Evolutionary conservation across 2,888 invertebrate genomes (phyloP).

Genomic region (Sceliomorpha sp.): DNA sequence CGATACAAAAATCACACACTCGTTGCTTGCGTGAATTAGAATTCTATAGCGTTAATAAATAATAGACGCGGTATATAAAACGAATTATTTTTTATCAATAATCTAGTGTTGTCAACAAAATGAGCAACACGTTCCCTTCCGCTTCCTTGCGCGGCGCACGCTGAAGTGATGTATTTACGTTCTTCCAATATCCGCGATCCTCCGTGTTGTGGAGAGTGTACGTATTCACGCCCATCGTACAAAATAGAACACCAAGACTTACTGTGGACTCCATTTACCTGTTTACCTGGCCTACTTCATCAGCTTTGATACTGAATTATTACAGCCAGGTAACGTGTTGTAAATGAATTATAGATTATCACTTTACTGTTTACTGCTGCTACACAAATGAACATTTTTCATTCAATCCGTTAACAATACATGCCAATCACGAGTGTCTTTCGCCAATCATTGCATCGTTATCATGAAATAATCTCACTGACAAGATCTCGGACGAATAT

Average conservation of each 20-base stretch:
- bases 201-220: slow-evolving; percentile 57
- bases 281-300: slow-evolving; percentile 58
- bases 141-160: slow-evolving; percentile 55
- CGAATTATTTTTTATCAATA: slow-evolving; percentile 45
- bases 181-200: slow-evolving; percentile 58
- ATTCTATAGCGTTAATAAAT: slow-evolving; percentile 23
- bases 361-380: too few species aligned
- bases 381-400: too few species aligned
- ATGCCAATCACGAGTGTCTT: too few species aligned
- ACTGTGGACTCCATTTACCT: slow-evolving; percentile 55
- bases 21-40: neutral
- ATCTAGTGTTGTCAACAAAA: slow-evolving; percentile 45
- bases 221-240: slow-evolving; percentile 58
- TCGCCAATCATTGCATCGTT: too few species aligned
- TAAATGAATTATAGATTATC: slow-evolving; percentile 26
- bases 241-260: slow-evolving; percentile 58
- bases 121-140: slow-evolving; percentile 56
- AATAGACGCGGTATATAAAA: slow-evolving; percentile 20
- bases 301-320: slow-evolving; percentile 55
- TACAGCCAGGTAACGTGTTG: slow-evolving; percentile 49
- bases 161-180: slow-evolving; percentile 56
- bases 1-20: neutral
- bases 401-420: too few species aligned
- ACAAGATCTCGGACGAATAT: too few species aligned
- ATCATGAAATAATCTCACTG: too few species aligned